Evolutionary conservation across 1,140 invertebrate genomes (phyloP), one percentile per base, ranked within the genome.

Genomic region (Hypothenemus hampei): DNA sequence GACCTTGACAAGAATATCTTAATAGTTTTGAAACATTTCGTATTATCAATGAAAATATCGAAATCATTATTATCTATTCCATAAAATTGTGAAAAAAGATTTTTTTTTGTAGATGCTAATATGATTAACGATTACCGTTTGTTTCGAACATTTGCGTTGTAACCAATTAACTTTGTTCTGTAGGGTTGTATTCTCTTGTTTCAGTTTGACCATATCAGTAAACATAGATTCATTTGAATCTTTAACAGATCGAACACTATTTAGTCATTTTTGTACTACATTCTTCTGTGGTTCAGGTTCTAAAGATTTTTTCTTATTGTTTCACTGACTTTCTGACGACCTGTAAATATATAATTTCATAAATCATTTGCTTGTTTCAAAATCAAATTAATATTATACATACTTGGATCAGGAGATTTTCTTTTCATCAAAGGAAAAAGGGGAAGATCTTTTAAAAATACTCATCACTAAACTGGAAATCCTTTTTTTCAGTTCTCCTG

Each of bases 71-170:
- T n/a, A n/a, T n/a, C n/a, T n/a, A n/a, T n/a, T n/a, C n/a, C n/a
- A n/a, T n/a, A n/a, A n/a, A n/a, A n/a, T n/a, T n/a, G n/a, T n/a
- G n/a, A n/a, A n/a, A n/a, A n/a, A n/a, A n/a, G n/a, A n/a, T n/a
- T n/a, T n/a, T n/a, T n/a, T n/a, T n/a, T n/a, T n/a, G n/a, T n/a
- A n/a, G n/a, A n/a, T n/a, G n/a, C n/a, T n/a, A n/a, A n/a, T n/a
- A n/a, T n/a, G n/a, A n/a, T 62, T 62, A 10, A 64, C 52, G 18
- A 64, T 56, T 47, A 51, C 48, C 1, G 60, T 57, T 46, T 64
- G 62, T 41, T 57, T 62, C 8, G 50, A 55, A 35, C 58, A 58
- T 45, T 64, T 64, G 8, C 57, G 13, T 35, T 58, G 39, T 31
- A 64, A 49, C 13, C 39, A 49, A 19, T 53, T 58, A 5, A 64